Evolutionary conservation across 2,797 vertebrate species (phyloP).

Genomic region (Austrolebias charrua): DNA sequence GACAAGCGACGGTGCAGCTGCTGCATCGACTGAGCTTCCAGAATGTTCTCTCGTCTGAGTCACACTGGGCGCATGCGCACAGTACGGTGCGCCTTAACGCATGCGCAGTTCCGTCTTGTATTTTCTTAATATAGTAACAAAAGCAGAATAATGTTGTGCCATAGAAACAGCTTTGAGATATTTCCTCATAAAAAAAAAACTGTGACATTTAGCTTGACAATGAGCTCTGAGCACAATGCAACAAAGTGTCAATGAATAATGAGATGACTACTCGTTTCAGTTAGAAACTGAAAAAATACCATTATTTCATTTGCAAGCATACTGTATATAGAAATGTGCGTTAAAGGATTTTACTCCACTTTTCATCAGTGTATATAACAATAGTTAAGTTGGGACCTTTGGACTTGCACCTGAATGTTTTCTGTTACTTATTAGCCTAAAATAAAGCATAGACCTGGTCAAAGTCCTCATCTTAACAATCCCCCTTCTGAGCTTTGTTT

Average conservation of each 20-base stretch:
- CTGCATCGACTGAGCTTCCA: constrained; percentile 33
- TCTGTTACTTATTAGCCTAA: constrained; percentile 71
- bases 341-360: constrained; percentile 1
- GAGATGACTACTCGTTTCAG: not conserved
- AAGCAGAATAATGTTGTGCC: constrained; percentile 54
- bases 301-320: not conserved
- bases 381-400: constrained; percentile 54
- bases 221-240: not conserved
- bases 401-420: constrained; percentile 40
- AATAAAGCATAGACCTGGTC: constrained; percentile 38
- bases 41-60: constrained; percentile 6
- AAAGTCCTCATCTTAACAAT: constrained; percentile 41
- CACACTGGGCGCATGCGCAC: constrained; percentile 55
- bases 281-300: not conserved
- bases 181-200: not conserved
- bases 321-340: not conserved
- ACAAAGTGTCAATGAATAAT: not conserved
- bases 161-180: constrained; percentile 39
- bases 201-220: not conserved
- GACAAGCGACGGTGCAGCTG: constrained; percentile 6
- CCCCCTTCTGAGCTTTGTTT: constrained; percentile 3
- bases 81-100: constrained; percentile 72
- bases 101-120: constrained; percentile 50
- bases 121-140: constrained; percentile 69
- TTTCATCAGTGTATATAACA: constrained; percentile 37